These are phyloP conservation scores for Camptogramma bilineatum DNA, from an alignment of 2,888 invertebrate genomes.

Conservation along the genomic window DNA sequence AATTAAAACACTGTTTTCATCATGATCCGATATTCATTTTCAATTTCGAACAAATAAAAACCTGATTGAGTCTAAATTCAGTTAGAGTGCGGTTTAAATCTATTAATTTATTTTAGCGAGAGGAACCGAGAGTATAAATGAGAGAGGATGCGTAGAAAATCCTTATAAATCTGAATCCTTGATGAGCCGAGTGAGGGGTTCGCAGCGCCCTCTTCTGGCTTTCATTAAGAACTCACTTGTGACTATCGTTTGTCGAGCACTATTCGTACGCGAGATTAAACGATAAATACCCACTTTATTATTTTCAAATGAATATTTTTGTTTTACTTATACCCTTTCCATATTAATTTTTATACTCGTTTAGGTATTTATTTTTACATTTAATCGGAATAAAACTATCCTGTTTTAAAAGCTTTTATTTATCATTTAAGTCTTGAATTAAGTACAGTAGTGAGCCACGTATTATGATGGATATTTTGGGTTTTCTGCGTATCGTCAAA, in stretches of 20 bases:
- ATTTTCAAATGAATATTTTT: not conserved
- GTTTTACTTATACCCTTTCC: not conserved
- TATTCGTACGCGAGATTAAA: not conserved
- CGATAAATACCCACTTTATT: not conserved
- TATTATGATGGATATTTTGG: no score
- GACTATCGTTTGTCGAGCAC: not conserved
- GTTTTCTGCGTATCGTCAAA: no score
- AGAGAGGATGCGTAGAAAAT: not conserved
- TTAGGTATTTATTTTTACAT: no score
- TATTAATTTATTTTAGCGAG: not conserved
- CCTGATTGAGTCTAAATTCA: not conserved
- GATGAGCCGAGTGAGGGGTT: not conserved
- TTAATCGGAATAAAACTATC: no score
- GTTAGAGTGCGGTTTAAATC: not conserved
- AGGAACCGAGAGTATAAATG: not conserved
- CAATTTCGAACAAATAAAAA: not conserved
- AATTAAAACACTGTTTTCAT: no score
- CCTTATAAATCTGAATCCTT: not conserved
- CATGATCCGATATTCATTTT: not conserved
- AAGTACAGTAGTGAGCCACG: no score
- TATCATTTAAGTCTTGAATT: no score
- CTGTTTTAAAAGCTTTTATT: no score
- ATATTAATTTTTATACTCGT: not conserved
- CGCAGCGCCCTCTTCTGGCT: not conserved
- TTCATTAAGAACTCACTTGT: not conserved